phyloP scores from a whole-genome alignment of 2,113 vertebrate species.

The Burhinus oedicnemus region DNA sequence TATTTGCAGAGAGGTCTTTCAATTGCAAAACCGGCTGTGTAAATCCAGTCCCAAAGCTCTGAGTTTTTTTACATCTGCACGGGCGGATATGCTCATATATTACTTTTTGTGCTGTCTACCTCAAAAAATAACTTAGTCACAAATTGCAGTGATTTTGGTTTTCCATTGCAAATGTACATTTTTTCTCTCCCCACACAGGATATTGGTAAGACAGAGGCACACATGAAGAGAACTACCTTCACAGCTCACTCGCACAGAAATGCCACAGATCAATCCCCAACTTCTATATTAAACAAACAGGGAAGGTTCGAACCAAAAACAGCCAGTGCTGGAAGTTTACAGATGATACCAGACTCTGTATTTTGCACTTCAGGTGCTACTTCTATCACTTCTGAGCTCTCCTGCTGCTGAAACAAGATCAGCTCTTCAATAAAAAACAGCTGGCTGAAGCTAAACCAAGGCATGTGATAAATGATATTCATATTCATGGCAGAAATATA shows the following conservation, averaged over 20 bases:
- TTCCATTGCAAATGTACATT: not conserved
- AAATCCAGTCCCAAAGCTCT: not conserved
- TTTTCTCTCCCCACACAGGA: slow-evolving; percentile 25
- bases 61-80: not conserved
- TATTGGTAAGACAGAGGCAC: slow-evolving; percentile 16
- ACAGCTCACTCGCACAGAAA: not conserved
- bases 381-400: slow-evolving; percentile 30
- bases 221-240: not conserved
- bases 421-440: slow-evolving; percentile 34
- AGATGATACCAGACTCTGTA: not conserved
- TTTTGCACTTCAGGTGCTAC: slow-evolving; percentile 29
- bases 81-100: not conserved
- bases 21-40: not conserved
- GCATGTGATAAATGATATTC: not conserved
- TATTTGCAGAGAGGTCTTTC: not conserved
- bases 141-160: not conserved
- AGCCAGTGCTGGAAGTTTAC: not conserved
- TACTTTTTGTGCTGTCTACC: not conserved
- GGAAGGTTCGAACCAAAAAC: not conserved
- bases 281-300: slow-evolving; percentile 5
- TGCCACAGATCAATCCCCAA: not conserved
- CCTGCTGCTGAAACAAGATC: slow-evolving; percentile 28
- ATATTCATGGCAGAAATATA: not conserved
- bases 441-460: slow-evolving; percentile 16
- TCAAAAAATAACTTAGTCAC: not conserved